Evolutionary conservation across 2,888 invertebrate species (phyloP).

Genomic region (Dryomyza anilis): DNA sequence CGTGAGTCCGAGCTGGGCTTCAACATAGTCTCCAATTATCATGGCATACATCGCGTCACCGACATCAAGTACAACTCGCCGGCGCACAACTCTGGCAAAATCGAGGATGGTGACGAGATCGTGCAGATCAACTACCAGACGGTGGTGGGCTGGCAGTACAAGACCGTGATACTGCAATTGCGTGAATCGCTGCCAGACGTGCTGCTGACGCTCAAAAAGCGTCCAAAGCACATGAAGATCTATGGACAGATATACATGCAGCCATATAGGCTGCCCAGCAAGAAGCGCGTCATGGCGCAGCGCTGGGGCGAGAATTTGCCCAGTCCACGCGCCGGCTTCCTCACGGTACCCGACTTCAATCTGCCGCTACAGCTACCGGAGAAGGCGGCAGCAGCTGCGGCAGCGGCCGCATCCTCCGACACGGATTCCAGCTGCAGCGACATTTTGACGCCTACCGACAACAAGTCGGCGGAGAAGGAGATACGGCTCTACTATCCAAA

Average conservation of each 20-base stretch:
- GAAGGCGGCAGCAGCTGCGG: slow-evolving; percentile 38
- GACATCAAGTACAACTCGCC: slow-evolving; percentile 91
- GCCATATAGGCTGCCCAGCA: slow-evolving; percentile 75
- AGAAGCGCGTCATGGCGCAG: slow-evolving; percentile 69
- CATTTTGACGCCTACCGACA: slow-evolving; percentile 63
- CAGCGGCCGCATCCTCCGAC: slow-evolving; percentile 44
- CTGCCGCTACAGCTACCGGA: slow-evolving; percentile 59
- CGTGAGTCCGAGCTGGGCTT: slow-evolving; percentile 89
- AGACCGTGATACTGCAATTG: slow-evolving; percentile 74
- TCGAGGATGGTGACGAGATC: slow-evolving; percentile 96
- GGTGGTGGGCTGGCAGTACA: slow-evolving; percentile 81
- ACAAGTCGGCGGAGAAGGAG: slow-evolving; percentile 56
- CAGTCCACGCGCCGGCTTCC: slow-evolving; percentile 68
- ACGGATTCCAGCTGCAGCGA: slow-evolving; percentile 66
- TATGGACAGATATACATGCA: slow-evolving; percentile 72
- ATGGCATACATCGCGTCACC: slow-evolving; percentile 79
- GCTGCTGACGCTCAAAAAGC: slow-evolving; percentile 78
- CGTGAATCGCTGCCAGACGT: slow-evolving; percentile 82
- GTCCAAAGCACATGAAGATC: slow-evolving; percentile 80
- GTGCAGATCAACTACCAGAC: slow-evolving; percentile 83
- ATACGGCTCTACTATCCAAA: slow-evolving; percentile 74
- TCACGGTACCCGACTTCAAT: slow-evolving; percentile 58
- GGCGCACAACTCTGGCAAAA: slow-evolving; percentile 88
- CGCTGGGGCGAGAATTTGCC: slow-evolving; percentile 74
- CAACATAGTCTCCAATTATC: slow-evolving; percentile 84